phyloP scores from a whole-genome alignment of 1,140 invertebrate genomes.

The Doryteuthis pealeii region DNA sequence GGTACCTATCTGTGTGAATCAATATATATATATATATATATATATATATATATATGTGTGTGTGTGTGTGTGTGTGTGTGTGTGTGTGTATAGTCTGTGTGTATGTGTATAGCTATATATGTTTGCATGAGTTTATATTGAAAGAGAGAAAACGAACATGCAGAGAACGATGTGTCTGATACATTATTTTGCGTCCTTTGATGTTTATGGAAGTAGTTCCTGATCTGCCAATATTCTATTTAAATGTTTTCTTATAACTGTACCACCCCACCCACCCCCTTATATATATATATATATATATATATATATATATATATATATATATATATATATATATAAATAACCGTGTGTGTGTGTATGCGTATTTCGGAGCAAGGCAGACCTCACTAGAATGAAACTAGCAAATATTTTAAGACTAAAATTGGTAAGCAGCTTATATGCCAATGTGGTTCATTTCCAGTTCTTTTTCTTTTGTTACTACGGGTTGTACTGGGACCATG shows the following conservation, averaged over 20 bases:
- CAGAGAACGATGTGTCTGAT: not conserved
- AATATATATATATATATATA: not conserved
- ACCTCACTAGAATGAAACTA: too few species aligned
- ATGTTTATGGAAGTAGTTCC: not conserved
- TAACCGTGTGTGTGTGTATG: too few species aligned
- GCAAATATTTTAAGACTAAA: too few species aligned
- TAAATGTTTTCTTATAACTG: not conserved
- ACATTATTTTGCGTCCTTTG: not conserved
- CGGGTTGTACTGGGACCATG: too few species aligned
- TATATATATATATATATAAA: not conserved
- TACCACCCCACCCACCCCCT: too few species aligned
- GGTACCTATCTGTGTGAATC: not conserved
- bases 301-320: not conserved
- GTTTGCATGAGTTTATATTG: not conserved
- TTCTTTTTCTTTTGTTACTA: too few species aligned
- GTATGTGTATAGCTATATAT: slow-evolving; percentile 12
- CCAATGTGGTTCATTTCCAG: too few species aligned
- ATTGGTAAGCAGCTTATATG: too few species aligned
- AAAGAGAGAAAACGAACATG: too few species aligned
- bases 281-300: too few species aligned
- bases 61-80: slow-evolving; percentile 7
- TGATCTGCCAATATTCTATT: not conserved
- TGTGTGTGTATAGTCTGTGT: slow-evolving; percentile 15
- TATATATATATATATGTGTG: slow-evolving; percentile 13
- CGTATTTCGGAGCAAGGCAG: too few species aligned